Base-by-base conservation (phyloP, 1,140 invertebrate genomes). In the Procambarus virginalis region DNA sequence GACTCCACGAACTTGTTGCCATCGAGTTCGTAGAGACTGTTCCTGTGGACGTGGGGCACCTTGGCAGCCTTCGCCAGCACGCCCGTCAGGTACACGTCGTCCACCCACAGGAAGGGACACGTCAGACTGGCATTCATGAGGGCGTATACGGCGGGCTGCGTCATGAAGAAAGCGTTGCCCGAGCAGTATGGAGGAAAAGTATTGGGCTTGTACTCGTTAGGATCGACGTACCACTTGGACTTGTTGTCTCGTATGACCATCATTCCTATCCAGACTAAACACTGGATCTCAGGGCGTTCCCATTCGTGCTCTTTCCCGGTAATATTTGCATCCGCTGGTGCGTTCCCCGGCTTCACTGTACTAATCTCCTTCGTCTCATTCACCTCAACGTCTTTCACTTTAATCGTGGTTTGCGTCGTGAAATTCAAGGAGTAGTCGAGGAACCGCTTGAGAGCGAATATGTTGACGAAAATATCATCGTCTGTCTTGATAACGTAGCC, bases 401-500 rank as follows among this genome's bases (percentile, higher is more conserved):
- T 5, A 46, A 9, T 34, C 34, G 3, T 22, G 12, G 22, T 77
- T 22, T 45, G 8, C 75, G 14, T 77, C 8, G 9, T n/a, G 22
- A 84, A 46, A 6, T 51, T 84, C 4, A 3, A 93, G 22, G 92
- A 92, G 49, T 92, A 75, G 17, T 82, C 82, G 20, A 93, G 91
- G 85, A 93, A 92, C n/a, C 93, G 88, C 48, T 93, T 88, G 5
- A 95, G 87, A 81, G 94, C 94, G 80, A 94, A 94, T 49, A 94
- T 93, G 90, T 95, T 94, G 14, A 95, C 91, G 89, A 94, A 95
- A 8, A 94, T 93, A 89, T 95, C 95, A 86, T 95, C 95, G 87
- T 95, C 95, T n/a, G 94, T 93, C 92, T 95, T 95, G 2, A 95
- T 55, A 20, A 95, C 83, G 80, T 93, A 94, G 51, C 92, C 92